These are phyloP conservation scores for Andrena chrysosceles DNA, from an alignment of 2,888 invertebrate species.

Conservation along the genomic window DNA sequence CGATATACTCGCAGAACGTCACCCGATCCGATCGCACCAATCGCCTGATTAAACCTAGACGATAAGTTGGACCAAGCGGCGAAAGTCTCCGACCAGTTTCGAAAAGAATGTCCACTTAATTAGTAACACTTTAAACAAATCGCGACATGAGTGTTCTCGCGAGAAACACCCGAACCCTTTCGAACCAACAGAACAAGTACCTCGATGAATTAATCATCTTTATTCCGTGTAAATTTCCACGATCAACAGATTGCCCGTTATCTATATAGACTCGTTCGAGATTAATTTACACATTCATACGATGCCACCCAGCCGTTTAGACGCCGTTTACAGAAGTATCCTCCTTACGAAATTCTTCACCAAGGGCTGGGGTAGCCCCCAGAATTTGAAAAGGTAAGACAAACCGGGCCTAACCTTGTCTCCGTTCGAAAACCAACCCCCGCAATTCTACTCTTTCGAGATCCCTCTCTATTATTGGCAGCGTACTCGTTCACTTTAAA, in stretches of 20 bases:
- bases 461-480: not conserved
- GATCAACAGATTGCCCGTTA: not conserved
- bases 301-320: conserved; percentile 86
- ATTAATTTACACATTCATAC: not conserved
- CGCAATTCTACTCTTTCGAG: conserved; percentile 2
- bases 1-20: conserved; percentile 48
- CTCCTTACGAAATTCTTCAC: conserved; percentile 96
- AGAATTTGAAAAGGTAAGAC: conserved; percentile 92
- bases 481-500: not conserved
- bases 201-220: conserved; percentile 7
- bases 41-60: conserved; percentile 29
- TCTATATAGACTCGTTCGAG: not conserved
- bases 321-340: conserved; percentile 94
- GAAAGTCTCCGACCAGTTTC: not conserved
- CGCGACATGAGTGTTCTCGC: conserved; percentile 18
- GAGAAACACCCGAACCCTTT: not conserved
- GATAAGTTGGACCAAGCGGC: not conserved
- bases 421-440: not conserved
- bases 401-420: conserved; percentile 21
- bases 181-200: not conserved
- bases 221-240: conserved; percentile 2
- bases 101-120: conserved; percentile 33
- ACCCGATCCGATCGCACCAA: conserved; percentile 29
- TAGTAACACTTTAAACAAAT: conserved; percentile 5
- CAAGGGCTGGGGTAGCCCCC: conserved; percentile 98